Evolutionary conservation across 1,140 invertebrate genomes (phyloP), one percentile per base, ranked within the genome.

Genomic region (Chlorops oryzae): DNA sequence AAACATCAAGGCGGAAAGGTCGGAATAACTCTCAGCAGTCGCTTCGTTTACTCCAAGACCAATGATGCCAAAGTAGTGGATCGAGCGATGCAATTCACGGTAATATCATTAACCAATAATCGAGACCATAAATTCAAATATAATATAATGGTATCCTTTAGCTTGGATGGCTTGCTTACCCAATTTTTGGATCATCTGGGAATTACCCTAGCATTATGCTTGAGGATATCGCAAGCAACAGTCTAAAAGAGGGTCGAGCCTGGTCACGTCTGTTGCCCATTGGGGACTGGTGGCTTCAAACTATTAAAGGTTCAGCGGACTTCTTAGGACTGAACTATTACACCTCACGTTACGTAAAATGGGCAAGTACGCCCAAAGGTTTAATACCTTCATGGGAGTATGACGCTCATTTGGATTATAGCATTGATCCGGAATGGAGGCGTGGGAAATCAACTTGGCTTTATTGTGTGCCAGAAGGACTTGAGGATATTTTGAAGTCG

Each of bases 191-290:
- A 0, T 42, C 63, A 44, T 51, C 66, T 0, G 83, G 84, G 0
- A 80, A 84, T 59, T 86, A 85, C 65, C 81, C 84, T 1, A 52
- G 60, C 18, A 48, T 79, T 0, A 81, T 86, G 78, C 75, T 78
- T 43, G 58, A 69, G 12, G 61, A 73, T 28, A 71, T 84, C 43
- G 77, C 62, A 59, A 51, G 34, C 27, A 81, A 78, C 45, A 84
- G 80, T 59, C 64, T 53, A 22, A 54, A 60, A 5, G 77, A 84
- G 58, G 75, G 78, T 2, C 76, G 72, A 39, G 28, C 58, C 0
- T 67, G 61, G 28, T 80, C 80, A 1, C 65, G 79, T 37, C 69
- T 84, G 0, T 79, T 78, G 0, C 52, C 43, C 3, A 77, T 84
- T 50, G 75, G 63, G 2, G 35, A 60, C 9, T 56, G 75, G 3